Conservation (phyloP, 2,797 vertebrate genomes). For the Leontocebus nigricollis region DNA sequence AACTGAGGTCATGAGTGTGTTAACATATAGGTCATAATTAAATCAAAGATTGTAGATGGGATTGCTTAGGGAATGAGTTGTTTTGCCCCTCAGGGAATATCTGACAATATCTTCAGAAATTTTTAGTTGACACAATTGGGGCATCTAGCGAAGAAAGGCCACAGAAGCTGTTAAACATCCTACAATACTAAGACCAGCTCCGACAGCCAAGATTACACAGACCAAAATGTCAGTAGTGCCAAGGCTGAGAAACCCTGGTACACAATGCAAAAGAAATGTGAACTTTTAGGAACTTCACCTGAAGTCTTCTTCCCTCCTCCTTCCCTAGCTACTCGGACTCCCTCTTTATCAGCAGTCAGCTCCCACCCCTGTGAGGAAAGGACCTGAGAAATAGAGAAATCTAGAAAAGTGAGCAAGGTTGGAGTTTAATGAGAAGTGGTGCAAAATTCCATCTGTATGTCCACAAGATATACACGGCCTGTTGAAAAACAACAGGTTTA, state of each 20-base stretch:
- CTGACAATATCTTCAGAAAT: neutral
- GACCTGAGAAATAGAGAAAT: neutral
- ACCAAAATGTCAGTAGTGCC: neutral
- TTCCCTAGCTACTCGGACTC: neutral
- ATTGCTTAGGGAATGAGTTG: neutral
- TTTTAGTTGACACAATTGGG: neutral
- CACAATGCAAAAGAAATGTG: neutral
- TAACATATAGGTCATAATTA: neutral
- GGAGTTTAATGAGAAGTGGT: neutral
- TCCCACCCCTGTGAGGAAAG: neutral
- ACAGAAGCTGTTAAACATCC: neutral
- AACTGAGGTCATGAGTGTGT: neutral
- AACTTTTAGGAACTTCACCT: neutral
- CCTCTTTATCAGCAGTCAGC: neutral
- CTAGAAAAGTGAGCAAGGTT: neutral
- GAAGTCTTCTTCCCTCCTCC: neutral
- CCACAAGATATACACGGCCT: neutral
- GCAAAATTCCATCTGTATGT: neutral
- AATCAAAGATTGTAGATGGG: neutral
- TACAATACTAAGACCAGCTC: neutral
- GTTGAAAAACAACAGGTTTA: neutral
- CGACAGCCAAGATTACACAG: neutral
- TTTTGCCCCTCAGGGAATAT: neutral
- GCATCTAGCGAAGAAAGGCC: neutral
- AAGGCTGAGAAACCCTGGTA: neutral